Base-by-base conservation (phyloP, 2,797 vertebrate genomes). In the Lagocephalus sceleratus region DNA sequence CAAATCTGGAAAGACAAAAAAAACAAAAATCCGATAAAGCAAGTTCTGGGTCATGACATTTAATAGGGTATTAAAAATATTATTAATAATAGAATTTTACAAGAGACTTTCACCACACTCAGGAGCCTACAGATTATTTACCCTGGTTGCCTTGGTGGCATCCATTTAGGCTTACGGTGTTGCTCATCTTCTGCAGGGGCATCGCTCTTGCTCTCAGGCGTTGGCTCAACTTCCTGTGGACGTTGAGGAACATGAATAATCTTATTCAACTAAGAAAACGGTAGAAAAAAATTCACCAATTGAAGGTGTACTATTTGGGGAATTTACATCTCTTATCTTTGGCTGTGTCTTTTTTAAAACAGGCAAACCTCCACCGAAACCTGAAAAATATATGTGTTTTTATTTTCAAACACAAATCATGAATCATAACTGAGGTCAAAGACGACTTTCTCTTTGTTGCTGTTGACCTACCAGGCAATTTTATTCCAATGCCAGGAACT, bases 71-170 rank as follows among this genome's bases (percentile, higher is more conserved):
- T 22, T 2, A 0, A 0, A 1, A 46, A 11, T 25, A 22, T 26
- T 22, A 23, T 40, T 40, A 6, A 8, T 48, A 6, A 49, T 57
- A 26, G 26, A 17, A 55, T 10, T 12, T 19, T 49, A 6, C 14
- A 0, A 47, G 6, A 29, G 10, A 1, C 10, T 44, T 11, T 12
- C 5, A 11, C 5, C 17, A 43, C n/a, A n/a, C n/a, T n/a, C n/a
- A n/a, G n/a, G n/a, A n/a, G n/a, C n/a, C n/a, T n/a, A 49, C 0
- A 6, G 11, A 41, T 14, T 10, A 2, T 63, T 75, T 88, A 92
- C 90, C 88, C 88, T 21, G 82, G 70, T n/a, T 85, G 85, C 78
- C 45, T 75, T 38, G 86, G 87, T 19, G 89, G 86, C 58, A 78
- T 88, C 89, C 89, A 90, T 71, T 84, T 90, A 4, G 88, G 83